Conservation (phyloP, 2,113 vertebrate species). For the Phaetusa simplex region DNA sequence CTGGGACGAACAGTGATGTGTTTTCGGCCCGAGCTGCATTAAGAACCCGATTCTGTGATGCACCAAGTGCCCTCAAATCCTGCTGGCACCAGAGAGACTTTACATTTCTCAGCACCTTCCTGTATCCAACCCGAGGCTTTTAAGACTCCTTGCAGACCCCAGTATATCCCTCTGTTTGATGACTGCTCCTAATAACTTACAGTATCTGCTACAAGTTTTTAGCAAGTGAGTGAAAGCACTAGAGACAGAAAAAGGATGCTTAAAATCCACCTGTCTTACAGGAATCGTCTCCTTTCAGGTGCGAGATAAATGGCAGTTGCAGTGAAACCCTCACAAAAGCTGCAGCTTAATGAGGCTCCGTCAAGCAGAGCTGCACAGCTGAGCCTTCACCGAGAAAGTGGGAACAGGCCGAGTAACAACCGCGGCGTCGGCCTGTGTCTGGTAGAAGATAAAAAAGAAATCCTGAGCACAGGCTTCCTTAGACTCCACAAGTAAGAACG, state of each 20-base stretch:
- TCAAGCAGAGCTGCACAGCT: constrained; percentile 28
- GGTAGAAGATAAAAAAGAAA: background rate
- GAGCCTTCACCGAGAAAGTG: background rate
- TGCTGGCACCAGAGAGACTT: background rate
- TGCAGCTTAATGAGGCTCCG: constrained; percentile 56
- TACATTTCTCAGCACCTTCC: background rate
- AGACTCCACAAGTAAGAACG: background rate
- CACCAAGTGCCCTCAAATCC: background rate
- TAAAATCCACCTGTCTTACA: constrained; percentile 32
- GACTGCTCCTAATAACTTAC: background rate
- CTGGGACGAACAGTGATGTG: background rate
- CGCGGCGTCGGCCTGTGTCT: background rate
- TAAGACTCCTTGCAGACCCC: background rate
- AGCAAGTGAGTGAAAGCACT: background rate
- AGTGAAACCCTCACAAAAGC: constrained; percentile 44
- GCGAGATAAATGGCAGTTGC: constrained; percentile 41
- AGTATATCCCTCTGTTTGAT: background rate
- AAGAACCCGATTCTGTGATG: background rate
- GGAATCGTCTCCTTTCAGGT: background rate
- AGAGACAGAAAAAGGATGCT: background rate
- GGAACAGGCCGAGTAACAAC: background rate
- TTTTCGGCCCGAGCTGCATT: background rate
- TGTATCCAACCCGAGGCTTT: background rate
- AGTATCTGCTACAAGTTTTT: background rate
- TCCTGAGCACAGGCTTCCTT: background rate